A percentile compares a stretch with the other conserved stretches of the same genome.
These are phyloP conservation scores for Gasterosteus aculeatus DNA, from an alignment of 2,113 vertebrate genomes.

Conservation along the genomic window DNA sequence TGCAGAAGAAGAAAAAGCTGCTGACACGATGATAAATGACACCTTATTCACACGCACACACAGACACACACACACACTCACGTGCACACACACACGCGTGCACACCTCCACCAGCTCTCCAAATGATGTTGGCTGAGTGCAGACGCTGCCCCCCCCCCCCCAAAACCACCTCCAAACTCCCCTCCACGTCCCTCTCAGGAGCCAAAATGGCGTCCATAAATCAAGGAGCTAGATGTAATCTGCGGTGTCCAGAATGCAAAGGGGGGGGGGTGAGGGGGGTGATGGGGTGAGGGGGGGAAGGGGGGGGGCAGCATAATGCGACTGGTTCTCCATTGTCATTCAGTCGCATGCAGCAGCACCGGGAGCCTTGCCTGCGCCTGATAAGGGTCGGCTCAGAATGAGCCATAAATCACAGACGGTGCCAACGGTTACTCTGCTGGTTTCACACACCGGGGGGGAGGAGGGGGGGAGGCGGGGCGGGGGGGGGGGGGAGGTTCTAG, in stretches of 20 bases:
- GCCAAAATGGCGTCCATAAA: conserved; percentile 88
- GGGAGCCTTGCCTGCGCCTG: conserved; percentile 91
- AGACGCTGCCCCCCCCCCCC: conserved; percentile 84
- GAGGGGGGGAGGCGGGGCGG: conserved; percentile 36
- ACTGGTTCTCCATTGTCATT: conserved; percentile 96
- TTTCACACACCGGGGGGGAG: conserved; percentile 81
- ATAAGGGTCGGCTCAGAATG: conserved; percentile 93
- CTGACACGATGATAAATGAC: conserved; percentile 62
- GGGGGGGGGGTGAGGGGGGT: conserved; percentile 16
- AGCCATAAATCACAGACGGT: conserved; percentile 91
- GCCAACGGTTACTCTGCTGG: conserved; percentile 85
- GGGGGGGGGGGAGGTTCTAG: conserved; percentile 37
- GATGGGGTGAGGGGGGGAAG: neutral
- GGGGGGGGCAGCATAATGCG: conserved; percentile 92
- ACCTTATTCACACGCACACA: conserved; percentile 28
- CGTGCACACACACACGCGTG: conserved; percentile 44
- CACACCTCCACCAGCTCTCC: conserved; percentile 62
- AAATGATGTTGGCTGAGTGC: conserved; percentile 81
- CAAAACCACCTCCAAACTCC: conserved; percentile 80
- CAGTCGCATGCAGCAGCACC: conserved; percentile 90
- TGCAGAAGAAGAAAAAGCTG: conserved; percentile 50
- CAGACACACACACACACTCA: conserved; percentile 24
- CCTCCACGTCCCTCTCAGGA: conserved; percentile 80
- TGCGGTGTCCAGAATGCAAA: conserved; percentile 93
- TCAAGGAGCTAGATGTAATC: conserved; percentile 97